Percentiles rank a stretch among this genome's conserved stretches.
These are phyloP conservation scores for Halictus quadricinctus DNA, from an alignment of 2,888 invertebrate species.

Conservation along the genomic window DNA sequence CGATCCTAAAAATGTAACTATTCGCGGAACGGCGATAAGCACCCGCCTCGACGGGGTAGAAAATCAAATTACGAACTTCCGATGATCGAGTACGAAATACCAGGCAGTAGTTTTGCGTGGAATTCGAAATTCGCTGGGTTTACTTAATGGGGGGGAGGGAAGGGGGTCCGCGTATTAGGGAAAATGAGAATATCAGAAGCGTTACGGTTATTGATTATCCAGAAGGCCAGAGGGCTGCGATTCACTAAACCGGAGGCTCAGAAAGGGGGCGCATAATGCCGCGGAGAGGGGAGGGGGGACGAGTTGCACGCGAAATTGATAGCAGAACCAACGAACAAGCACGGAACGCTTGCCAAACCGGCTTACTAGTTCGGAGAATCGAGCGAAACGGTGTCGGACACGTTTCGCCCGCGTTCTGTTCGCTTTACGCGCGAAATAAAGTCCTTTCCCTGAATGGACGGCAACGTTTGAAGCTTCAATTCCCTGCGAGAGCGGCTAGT, in stretches of 20 bases:
- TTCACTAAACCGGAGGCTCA: conserved; percentile 24
- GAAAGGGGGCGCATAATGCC: conserved; percentile 19
- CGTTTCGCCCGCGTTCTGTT: not conserved
- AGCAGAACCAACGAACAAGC: conserved; percentile 21
- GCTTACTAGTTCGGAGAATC: not conserved
- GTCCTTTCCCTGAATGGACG: conserved; percentile 37
- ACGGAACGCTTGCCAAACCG: conserved; percentile 43
- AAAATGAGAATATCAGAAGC: conserved; percentile 35
- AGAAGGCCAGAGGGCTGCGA: conserved; percentile 20
- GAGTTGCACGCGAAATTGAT: conserved; percentile 54
- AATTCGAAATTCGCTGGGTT: not conserved
- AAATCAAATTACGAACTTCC: not conserved
- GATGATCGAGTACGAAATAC: not conserved
- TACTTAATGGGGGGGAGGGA: not conserved
- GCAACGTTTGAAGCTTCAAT: conserved; percentile 53
- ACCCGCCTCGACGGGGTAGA: not conserved
- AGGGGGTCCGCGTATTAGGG: conserved; percentile 2
- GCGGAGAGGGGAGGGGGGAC: not conserved
- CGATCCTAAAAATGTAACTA: not conserved
- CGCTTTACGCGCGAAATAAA: not conserved
- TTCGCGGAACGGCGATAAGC: not conserved
- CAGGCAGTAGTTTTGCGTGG: not conserved
- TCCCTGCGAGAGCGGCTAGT: conserved; percentile 63
- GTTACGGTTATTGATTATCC: conserved; percentile 43
- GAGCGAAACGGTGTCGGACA: conserved; percentile 21